These are phyloP conservation scores for Orius laevigatus DNA, from an alignment of 1,140 invertebrate species.

Conservation along the genomic window DNA sequence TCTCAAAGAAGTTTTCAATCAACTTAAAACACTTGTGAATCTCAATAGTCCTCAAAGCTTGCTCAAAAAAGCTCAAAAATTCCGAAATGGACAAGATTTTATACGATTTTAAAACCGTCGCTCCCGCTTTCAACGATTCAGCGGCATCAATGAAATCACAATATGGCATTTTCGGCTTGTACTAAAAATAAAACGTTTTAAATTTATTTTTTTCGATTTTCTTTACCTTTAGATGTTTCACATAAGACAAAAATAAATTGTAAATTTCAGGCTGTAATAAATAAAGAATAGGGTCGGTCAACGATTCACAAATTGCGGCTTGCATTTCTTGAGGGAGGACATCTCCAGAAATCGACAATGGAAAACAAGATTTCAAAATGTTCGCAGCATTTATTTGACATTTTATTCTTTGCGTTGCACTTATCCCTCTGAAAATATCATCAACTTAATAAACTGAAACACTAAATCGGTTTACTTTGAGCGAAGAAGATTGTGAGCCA, in stretches of 20 bases:
- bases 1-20: too few relatives aligned
- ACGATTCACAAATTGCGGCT: not conserved
- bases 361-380: too few relatives aligned
- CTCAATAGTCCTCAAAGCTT: not conserved
- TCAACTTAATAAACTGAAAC: too few relatives aligned
- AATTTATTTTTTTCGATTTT: not conserved
- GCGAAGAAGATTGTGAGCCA: too few relatives aligned
- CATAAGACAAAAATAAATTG: not conserved
- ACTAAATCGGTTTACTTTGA: too few relatives aligned
- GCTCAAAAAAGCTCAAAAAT: not conserved
- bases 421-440: too few relatives aligned
- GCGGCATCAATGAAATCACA: not conserved
- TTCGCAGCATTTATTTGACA: too few relatives aligned
- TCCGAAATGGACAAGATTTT: not conserved
- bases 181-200: not conserved
- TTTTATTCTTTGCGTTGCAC: too few relatives aligned
- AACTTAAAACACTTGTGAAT: not conserved
- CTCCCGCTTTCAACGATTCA: not conserved
- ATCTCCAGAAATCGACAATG: too few relatives aligned
- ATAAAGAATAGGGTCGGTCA: constrained; percentile 7
- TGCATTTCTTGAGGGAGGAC: constrained; percentile 11
- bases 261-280: constrained; percentile 6
- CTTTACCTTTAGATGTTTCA: constrained; percentile 6
- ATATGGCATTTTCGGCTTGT: not conserved
- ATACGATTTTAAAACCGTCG: not conserved